Base-by-base conservation (phyloP, 2,888 invertebrate species). In the Elgonia sp. region DNA sequence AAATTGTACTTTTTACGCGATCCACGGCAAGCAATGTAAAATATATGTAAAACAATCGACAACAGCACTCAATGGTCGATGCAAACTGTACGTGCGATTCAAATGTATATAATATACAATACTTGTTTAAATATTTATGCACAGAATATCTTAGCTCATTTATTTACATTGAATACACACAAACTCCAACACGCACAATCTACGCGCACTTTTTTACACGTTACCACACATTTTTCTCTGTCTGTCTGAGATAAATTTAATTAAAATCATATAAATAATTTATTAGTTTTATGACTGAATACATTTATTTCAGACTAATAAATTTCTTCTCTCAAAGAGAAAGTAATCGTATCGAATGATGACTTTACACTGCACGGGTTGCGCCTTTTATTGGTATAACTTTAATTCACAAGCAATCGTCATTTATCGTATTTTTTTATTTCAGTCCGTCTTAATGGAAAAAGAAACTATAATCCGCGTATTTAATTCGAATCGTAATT, bases 261-360 rank as follows among this genome's bases (percentile, higher is more conserved):
- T 87, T 84, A 82, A 80, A 75, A 75, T 84, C 42, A 40, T 80
- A 87, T 84, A 84, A 87, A 87, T 87, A 76, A 87, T 87, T 84
- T 84, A 87, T 87, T 46, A 76, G 81, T 65, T 76, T 81, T 83
- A 81, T 65, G 84, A 84, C 79, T 65, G 82, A 87, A 70, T 65
- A 57, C 76, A 80, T 87, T 84, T 87, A 84, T 84, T 87, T 84
- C 67, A 87, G 80, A 75, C 84, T 67, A 87, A 87, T 87, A 84
- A 87, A 87, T 87, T 84, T 87, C 87, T 87, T 86, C 69, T 79
- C 70, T 21, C 65, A 69, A 50, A 16, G 86, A 82, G 87, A 87
- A 83, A 87, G 87, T 83, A 73, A 83, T 67, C 37, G 55, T 57
- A 72, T 79, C 83, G 73, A 79, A 55, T 67, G 87, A 87, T 83